Base-by-base conservation (phyloP, 2,113 vertebrate genomes). In the Megaceryle maxima region DNA sequence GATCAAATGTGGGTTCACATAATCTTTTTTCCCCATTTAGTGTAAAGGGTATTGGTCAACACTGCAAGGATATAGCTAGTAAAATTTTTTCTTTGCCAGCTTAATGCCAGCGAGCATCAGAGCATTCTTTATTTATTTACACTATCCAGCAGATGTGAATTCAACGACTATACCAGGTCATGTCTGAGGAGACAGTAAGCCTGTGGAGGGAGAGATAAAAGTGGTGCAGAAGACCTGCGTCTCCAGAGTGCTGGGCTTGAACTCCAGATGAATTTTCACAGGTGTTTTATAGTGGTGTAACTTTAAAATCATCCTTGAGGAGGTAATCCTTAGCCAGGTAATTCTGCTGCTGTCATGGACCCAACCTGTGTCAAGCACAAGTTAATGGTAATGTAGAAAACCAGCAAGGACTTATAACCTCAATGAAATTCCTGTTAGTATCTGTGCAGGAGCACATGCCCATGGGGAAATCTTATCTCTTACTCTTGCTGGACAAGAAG, bases 301-400 rank as follows among this genome's bases (percentile, higher is more conserved):
- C 67, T 89, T 70, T 80, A 92, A 72, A 94, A 92, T 84, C 46
- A 87, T 94, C 77, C 89, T 92, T 56, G 31, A 94, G 69, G 37
- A 94, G 39, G 35, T 83, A 91, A 75, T 90, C 53, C 63, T 89
- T 60, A 92, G 66, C 25, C 74, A 73, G 48, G 39, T 63, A 87
- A 92, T 55, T 79, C 81, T 89, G 29, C 53, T 68, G 35, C 70
- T 91, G 53, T 57, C 70, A 57, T 39, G 43, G 74, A 68, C 59
- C 59, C 66, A 95, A 39, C 53, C 41, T 50, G 16, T 83, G 78
- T 85, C 70, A 31, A 87, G 74, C 9, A 62, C 14, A 68, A 94
- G 69, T 72, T 89, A 96, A 89, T 50, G 35, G 39, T 68, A 85
- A 44, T 72, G 20, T n/a, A 87, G 66, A 86, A 95, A 96, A 76